These are phyloP conservation scores for Desmodus rotundus DNA, from an alignment of 2,113 vertebrate genomes.

Conservation along the genomic window DNA sequence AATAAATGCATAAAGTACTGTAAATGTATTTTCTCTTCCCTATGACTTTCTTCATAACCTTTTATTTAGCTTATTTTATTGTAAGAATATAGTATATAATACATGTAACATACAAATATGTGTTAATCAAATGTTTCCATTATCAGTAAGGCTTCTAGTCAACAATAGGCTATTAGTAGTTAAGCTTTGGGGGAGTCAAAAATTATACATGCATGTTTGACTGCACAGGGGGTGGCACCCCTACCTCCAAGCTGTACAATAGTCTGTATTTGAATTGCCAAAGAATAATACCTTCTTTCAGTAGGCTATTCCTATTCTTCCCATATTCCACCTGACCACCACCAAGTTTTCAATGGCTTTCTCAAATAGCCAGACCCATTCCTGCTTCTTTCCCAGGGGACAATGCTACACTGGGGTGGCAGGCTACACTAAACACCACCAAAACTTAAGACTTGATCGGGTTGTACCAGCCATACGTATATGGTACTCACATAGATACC, in stretches of 20 bases:
- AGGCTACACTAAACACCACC: neutral
- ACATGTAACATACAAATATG: neutral
- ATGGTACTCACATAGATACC: neutral
- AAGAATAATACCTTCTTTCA: neutral
- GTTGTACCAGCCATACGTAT: neutral
- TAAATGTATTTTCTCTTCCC: neutral
- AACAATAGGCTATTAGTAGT: neutral
- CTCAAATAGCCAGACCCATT: neutral
- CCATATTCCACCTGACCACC: neutral
- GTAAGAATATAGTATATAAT: neutral
- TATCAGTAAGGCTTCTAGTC: neutral
- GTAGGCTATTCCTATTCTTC: neutral
- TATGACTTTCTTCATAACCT: neutral
- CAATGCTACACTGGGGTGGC: neutral
- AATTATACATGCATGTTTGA: neutral
- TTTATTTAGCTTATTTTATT: neutral
- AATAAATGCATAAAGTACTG: neutral
- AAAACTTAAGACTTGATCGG: neutral
- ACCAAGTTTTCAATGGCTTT: neutral
- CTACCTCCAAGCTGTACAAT: neutral
- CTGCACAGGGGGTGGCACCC: neutral
- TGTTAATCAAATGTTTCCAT: neutral
- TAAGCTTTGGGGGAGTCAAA: neutral
- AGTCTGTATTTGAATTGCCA: neutral
- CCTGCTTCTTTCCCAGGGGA: neutral